phyloP scores from a whole-genome alignment of 2,113 vertebrate genomes.

The Dasypus novemcinctus region DNA sequence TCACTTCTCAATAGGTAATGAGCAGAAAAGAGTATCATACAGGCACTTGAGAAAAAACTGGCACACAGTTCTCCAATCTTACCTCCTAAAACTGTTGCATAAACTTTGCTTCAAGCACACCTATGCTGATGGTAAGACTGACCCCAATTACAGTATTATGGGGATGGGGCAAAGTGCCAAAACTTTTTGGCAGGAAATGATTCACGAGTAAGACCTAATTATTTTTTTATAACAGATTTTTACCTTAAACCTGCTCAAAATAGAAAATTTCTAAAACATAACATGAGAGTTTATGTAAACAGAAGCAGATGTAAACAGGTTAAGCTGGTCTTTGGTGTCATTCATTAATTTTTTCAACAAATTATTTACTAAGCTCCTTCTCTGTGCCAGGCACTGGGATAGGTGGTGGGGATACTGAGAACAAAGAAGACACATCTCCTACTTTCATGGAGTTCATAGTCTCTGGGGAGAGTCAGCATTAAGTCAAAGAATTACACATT shows the following conservation, averaged over 20 bases:
- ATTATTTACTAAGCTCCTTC: neutral
- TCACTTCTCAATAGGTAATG: neutral
- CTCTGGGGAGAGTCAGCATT: neutral
- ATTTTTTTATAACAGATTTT: neutral
- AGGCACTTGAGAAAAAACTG: neutral
- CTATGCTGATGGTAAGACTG: neutral
- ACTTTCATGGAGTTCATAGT: neutral
- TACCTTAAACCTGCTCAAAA: neutral
- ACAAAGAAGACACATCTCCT: neutral
- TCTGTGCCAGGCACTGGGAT: neutral
- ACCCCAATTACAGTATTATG: neutral
- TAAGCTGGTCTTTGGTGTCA: neutral
- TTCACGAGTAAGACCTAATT: neutral
- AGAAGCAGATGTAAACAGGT: neutral
- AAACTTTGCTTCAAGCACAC: neutral
- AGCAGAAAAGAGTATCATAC: neutral
- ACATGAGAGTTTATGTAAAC: neutral
- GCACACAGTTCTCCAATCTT: neutral
- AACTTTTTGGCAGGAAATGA: neutral
- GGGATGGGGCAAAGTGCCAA: neutral
- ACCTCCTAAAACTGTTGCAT: neutral
- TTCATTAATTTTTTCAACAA: neutral
- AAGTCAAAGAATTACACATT: neutral
- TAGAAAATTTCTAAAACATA: neutral
- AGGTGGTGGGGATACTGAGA: neutral